A percentile compares a stretch with the other conserved stretches of the same genome.
phyloP scores from a whole-genome alignment of 64 coral and sea anemone species.

The Acropora tenuis region DNA sequence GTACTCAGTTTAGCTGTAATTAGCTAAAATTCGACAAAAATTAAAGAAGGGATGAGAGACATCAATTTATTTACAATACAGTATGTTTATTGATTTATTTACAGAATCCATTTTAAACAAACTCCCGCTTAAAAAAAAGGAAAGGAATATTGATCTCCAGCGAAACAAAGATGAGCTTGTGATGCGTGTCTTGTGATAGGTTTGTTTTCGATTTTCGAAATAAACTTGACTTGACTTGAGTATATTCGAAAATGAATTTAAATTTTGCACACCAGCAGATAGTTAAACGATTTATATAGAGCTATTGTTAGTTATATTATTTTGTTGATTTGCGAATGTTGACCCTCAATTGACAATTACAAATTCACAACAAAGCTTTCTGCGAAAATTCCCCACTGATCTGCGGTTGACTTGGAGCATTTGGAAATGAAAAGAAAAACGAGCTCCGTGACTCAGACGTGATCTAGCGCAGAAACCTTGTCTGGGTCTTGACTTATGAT shows the following conservation, averaged over 20 bases:
- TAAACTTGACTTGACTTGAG: too few species aligned
- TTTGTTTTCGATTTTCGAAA: background rate
- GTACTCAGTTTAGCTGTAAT: background rate
- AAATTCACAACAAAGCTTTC: background rate
- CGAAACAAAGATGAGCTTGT: background rate
- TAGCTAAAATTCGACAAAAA: background rate
- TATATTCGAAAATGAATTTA: background rate
- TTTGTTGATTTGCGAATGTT: slow-evolving; percentile 23
- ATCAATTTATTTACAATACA: background rate
- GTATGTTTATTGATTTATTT: background rate
- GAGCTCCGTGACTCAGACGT: too few species aligned
- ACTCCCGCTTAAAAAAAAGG: background rate
- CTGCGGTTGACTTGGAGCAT: background rate
- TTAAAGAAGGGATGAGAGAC: background rate
- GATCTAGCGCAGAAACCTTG: background rate
- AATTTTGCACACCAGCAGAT: background rate
- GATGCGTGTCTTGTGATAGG: background rate
- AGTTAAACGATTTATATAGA: slow-evolving; percentile 8
- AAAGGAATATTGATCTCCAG: background rate
- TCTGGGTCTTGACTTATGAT: background rate
- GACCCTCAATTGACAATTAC: slow-evolving; percentile 8
- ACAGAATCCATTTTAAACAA: background rate
- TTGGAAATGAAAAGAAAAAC: too few species aligned
- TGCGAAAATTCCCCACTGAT: background rate
- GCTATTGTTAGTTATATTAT: slow-evolving; percentile 10